Evolutionary conservation across 2,797 vertebrate genomes (phyloP).

Genomic region (Cryptoblepharus egeriae): DNA sequence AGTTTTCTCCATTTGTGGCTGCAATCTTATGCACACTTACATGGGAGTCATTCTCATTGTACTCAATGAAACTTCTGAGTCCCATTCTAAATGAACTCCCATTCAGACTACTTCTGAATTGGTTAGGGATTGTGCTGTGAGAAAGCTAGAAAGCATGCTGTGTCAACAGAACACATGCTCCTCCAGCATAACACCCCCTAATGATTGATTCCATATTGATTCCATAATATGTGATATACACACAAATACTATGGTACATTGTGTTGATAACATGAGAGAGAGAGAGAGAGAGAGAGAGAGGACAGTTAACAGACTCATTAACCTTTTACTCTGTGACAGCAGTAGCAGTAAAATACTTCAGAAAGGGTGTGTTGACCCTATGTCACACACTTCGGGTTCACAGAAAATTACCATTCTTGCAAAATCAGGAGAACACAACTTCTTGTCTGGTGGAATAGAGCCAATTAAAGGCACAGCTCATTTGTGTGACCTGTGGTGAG

Average conservation of each 20-base stretch:
- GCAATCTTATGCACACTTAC: too few relatives aligned
- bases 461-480: slow-evolving; percentile 29
- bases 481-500: not conserved
- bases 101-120: too few relatives aligned
- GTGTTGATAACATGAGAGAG: not conserved
- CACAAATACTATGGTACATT: not conserved
- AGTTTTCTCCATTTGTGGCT: too few relatives aligned
- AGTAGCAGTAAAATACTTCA: not conserved
- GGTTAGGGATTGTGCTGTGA: too few relatives aligned
- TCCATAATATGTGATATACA: too few relatives aligned
- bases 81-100: too few relatives aligned
- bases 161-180: too few relatives aligned
- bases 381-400: not conserved
- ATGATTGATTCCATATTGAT: too few relatives aligned
- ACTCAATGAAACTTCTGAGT: too few relatives aligned
- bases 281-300: not conserved
- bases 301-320: not conserved
- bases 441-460: not conserved
- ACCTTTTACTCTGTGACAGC: accelerated
- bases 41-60: too few relatives aligned
- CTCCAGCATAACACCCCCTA: too few relatives aligned
- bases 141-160: too few relatives aligned
- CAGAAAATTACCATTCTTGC: slow-evolving; percentile 7
- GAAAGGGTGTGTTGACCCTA: not conserved
- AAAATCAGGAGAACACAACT: not conserved